Evolutionary conservation across 2,888 invertebrate species (phyloP).

Genomic region (Syrista parreyssii): DNA sequence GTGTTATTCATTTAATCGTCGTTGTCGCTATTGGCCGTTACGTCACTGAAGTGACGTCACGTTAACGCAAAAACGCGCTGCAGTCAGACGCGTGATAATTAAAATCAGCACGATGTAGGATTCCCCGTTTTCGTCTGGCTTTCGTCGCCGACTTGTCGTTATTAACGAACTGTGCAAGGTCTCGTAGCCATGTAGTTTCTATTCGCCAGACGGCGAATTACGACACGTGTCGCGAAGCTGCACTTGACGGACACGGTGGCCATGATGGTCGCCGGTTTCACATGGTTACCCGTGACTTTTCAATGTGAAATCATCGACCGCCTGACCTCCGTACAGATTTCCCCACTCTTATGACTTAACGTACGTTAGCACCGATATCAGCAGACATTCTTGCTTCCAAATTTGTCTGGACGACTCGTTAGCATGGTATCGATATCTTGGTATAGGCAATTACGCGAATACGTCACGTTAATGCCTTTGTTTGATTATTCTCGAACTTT

Average conservation of each 20-base stretch:
- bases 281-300: neutral
- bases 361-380: neutral
- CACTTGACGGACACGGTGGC: neutral
- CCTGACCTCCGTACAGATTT: neutral
- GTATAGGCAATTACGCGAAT: too few species aligned
- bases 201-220: neutral
- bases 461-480: too few species aligned
- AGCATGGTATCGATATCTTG: too few species aligned
- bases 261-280: neutral
- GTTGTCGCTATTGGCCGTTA: neutral
- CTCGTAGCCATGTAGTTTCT: neutral
- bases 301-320: neutral
- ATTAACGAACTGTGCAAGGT: neutral
- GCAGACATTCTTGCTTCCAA: neutral
- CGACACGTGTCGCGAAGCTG: neutral
- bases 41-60: neutral
- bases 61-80: neutral
- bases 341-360: neutral
- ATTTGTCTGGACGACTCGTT: too few species aligned
- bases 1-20: neutral
- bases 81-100: neutral
- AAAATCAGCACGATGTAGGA: neutral
- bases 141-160: neutral
- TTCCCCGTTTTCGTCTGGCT: neutral
- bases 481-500: neutral